Conservation (phyloP, 2,888 invertebrate genomes). For the Plebejus anna region DNA sequence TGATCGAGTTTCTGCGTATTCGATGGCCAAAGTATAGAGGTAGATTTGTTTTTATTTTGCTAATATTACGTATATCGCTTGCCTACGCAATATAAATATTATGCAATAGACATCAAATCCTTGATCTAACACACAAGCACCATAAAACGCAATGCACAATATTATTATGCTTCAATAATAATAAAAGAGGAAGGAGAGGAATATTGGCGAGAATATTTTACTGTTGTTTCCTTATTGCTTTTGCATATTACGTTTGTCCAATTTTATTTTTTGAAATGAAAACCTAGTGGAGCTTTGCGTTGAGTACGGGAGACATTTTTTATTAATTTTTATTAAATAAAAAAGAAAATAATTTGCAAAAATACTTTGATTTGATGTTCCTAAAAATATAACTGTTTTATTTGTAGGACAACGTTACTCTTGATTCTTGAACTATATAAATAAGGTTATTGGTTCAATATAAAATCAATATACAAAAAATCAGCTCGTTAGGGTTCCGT, state of each 20-base stretch:
- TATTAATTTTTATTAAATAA: no score
- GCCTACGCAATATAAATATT: neutral
- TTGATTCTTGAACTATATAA: no score
- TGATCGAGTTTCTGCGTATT: no score
- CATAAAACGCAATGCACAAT: conserved; percentile 25
- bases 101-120: neutral
- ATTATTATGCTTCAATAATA: neutral
- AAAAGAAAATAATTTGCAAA: no score
- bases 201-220: conserved; percentile 19
- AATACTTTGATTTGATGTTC: no score
- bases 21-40: neutral
- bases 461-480: no score
- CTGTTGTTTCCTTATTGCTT: conserved; percentile 20
- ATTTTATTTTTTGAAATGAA: neutral
- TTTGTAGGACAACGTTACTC: no score
- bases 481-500: no score
- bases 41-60: neutral
- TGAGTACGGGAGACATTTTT: no score
- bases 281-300: neutral
- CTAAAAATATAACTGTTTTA: no score
- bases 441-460: no score
- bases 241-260: neutral
- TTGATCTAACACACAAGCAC: conserved; percentile 8
- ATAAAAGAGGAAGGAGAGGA: neutral
- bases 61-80: neutral